Evolutionary conservation across 2,797 vertebrate species (phyloP).

Genomic region (Falco naumanni): DNA sequence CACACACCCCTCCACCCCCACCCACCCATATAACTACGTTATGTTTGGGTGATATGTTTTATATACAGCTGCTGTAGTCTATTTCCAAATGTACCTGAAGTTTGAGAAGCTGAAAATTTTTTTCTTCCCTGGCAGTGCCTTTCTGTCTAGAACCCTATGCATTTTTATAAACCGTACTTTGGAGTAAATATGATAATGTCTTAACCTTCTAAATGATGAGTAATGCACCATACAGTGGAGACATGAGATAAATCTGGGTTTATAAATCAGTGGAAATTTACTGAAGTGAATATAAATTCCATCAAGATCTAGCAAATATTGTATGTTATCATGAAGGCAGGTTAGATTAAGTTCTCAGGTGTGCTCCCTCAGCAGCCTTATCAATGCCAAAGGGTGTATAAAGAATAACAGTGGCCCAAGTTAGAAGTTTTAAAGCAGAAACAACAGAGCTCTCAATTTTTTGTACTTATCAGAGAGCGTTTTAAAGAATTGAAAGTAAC

Average conservation of each 20-base stretch:
- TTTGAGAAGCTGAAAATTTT: background rate
- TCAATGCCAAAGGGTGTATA: background rate
- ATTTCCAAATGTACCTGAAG: background rate
- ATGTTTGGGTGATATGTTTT: background rate
- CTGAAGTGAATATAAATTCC: conserved; percentile 3
- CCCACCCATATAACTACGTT: fast-evolving
- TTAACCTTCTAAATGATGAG: background rate
- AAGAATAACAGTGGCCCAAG: background rate
- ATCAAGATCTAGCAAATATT: background rate
- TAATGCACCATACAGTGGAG: background rate
- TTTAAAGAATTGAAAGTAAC: background rate
- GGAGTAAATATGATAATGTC: background rate
- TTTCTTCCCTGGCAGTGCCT: background rate
- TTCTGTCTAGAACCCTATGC: background rate
- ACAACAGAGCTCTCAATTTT: background rate
- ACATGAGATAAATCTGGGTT: background rate
- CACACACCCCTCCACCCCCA: too few species aligned
- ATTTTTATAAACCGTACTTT: background rate
- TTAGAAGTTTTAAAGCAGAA: background rate
- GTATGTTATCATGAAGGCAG: background rate
- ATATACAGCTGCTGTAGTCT: background rate
- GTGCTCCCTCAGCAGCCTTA: background rate
- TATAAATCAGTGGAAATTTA: background rate
- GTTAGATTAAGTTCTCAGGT: background rate
- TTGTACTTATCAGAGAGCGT: background rate